These are phyloP conservation scores for Anaspis maculata DNA, from an alignment of 2,888 invertebrate genomes.

Conservation along the genomic window DNA sequence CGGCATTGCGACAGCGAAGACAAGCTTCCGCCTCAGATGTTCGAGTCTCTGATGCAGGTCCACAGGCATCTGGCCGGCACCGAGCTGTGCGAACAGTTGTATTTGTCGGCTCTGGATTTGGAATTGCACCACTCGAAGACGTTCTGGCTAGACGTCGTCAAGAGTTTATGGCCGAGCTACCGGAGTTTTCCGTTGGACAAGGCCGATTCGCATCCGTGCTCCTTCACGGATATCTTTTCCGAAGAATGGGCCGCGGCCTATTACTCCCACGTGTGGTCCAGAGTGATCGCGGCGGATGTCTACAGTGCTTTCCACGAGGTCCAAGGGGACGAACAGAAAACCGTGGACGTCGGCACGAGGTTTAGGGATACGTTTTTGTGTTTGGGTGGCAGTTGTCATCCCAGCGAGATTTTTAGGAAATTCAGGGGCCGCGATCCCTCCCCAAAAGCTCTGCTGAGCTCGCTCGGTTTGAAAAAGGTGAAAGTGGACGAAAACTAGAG, in stretches of 20 bases:
- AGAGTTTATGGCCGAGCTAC: constrained; percentile 73
- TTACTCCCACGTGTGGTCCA: constrained; percentile 78
- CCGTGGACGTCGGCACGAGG: constrained; percentile 54
- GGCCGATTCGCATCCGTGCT: constrained; percentile 77
- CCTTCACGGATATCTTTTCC: constrained; percentile 73
- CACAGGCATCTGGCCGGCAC: constrained; percentile 71
- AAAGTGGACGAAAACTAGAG: too few relatives aligned
- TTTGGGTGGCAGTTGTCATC: constrained; percentile 72
- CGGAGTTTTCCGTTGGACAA: constrained; percentile 67
- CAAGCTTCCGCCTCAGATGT: constrained; percentile 55
- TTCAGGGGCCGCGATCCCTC: constrained; percentile 91
- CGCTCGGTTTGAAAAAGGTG: constrained; percentile 33
- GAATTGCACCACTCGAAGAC: constrained; percentile 67
- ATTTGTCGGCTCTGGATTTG: constrained; percentile 73
- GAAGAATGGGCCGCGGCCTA: constrained; percentile 82
- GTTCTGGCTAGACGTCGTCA: constrained; percentile 78
- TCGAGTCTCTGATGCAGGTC: constrained; percentile 54
- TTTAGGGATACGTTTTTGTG: constrained; percentile 79
- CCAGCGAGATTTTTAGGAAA: constrained; percentile 78
- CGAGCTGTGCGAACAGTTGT: constrained; percentile 73
- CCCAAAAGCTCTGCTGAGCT: constrained; percentile 67
- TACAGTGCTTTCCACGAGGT: constrained; percentile 77
- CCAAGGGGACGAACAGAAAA: constrained; percentile 45
- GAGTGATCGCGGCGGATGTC: constrained; percentile 84
- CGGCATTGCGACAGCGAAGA: constrained; percentile 69